These are phyloP conservation scores for Phasianus colchicus DNA, from an alignment of 2,113 vertebrate genomes.

Conservation along the genomic window DNA sequence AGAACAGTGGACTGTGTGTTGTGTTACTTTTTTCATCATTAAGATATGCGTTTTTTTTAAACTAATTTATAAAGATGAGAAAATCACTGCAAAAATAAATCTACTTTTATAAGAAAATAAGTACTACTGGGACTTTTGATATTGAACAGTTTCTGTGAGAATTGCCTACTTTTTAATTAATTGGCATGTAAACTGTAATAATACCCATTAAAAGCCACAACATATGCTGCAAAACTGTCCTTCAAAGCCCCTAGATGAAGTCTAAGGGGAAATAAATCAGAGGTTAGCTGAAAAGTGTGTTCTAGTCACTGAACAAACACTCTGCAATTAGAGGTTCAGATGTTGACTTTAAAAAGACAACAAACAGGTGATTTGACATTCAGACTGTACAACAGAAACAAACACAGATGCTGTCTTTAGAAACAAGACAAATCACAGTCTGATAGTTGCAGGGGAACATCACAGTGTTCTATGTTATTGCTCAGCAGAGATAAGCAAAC, in stretches of 20 bases:
- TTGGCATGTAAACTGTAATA: background rate
- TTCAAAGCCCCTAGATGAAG: background rate
- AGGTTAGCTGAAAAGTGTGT: background rate
- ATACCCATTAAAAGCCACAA: background rate
- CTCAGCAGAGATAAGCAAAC: conserved; percentile 22
- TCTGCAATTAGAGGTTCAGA: background rate
- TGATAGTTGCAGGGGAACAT: background rate
- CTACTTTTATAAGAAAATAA: background rate
- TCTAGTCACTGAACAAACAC: background rate
- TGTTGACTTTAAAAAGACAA: background rate
- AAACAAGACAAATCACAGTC: background rate
- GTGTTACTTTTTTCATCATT: background rate
- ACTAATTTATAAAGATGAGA: background rate
- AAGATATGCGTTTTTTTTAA: background rate
- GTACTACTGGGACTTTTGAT: background rate
- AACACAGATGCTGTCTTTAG: background rate
- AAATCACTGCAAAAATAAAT: background rate
- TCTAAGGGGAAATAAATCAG: conserved; percentile 27
- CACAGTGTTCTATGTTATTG: background rate
- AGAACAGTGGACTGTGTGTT: background rate
- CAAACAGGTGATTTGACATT: background rate
- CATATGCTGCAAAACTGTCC: background rate
- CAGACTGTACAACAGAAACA: background rate
- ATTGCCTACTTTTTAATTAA: conserved; percentile 23
- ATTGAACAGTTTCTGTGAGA: background rate